Conservation (phyloP, 2,113 vertebrate genomes). For the Mystacornis crossleyi region DNA sequence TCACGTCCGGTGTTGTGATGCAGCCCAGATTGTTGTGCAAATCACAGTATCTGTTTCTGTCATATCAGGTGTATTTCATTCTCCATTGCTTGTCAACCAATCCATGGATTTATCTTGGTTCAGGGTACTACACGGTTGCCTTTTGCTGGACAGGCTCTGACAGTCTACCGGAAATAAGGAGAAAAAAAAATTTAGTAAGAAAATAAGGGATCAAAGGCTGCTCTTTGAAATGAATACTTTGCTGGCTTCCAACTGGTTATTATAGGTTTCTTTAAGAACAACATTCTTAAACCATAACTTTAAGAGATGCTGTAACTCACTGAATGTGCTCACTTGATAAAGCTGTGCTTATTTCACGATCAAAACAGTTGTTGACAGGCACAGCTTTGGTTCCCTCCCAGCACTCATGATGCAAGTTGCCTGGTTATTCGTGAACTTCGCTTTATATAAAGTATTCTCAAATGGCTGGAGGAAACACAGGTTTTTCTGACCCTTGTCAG, state of each 20-base stretch:
- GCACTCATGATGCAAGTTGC: background rate
- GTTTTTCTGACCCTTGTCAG: background rate
- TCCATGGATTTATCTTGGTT: constrained; percentile 82
- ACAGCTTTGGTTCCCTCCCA: background rate
- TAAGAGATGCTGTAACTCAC: background rate
- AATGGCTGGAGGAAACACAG: fast-evolving
- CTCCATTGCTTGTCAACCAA: constrained; percentile 84
- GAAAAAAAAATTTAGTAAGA: background rate
- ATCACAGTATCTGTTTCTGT: background rate
- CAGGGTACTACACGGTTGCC: constrained; percentile 30
- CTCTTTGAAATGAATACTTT: background rate
- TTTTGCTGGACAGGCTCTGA: constrained; percentile 61
- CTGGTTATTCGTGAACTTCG: background rate
- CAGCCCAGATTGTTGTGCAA: background rate
- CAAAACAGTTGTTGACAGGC: background rate
- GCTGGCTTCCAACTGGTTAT: background rate
- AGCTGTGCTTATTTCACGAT: background rate
- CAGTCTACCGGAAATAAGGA: constrained; percentile 65
- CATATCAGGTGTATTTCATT: constrained; percentile 51
- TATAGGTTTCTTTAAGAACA: background rate
- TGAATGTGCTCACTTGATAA: background rate
- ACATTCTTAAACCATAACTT: background rate
- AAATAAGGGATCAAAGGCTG: background rate
- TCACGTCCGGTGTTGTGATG: background rate
- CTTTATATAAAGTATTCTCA: background rate